Evolutionary conservation across 1,140 invertebrate species (phyloP), one percentile per base, ranked within the genome.

Genomic region (Leptinotarsa lineolata): DNA sequence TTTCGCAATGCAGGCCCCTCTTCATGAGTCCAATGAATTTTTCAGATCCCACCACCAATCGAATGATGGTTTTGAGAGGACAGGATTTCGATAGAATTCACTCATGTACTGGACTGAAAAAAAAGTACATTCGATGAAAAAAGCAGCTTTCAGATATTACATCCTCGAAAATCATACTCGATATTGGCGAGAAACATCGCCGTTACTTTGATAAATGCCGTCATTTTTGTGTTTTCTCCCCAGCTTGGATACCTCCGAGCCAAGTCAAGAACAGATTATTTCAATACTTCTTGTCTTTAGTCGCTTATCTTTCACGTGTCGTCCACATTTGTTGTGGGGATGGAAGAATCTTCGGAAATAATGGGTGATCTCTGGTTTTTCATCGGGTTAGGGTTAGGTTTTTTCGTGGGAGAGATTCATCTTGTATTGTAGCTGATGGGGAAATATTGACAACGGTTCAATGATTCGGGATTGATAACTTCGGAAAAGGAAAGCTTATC

Each of bases 211-310:
- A 66, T 66, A 24, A 66, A 66, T 66, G 21, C 30, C 21, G 21
- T 66, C 64, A 22, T 30, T 66, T 66, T 39, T 66, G 18, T 66
- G 64, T 66, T 66, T 21, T 66, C 64, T 66, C 30, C 64, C 18
- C 64, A 39, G 30, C 11, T 39, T 8, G n/a, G n/a, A 66, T 20
- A 8, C 21, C 64, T 66, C 30, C 30, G 8, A 39, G 64, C 64
- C 6, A 24, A 30, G n/a, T 66, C 21, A 44, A 66, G 64, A 24
- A 66, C 30, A 24, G 21, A 66, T 66, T 66, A 66, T 66, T 66
- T 44, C 64, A 66, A 66, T 66, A 66, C 30, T 66, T 66, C 64
- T 66, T 24, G 64, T 39, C 21, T 39, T n/a, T 39, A n/a, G 64
- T 44, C 64, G 30, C 64, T 66, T 66, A 66, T 66, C 64, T 24